Percentiles rank a stretch among this genome's conserved stretches.
These are phyloP conservation scores for Rhodophaea formosa DNA, from an alignment of 2,888 invertebrate genomes.

Conservation along the genomic window DNA sequence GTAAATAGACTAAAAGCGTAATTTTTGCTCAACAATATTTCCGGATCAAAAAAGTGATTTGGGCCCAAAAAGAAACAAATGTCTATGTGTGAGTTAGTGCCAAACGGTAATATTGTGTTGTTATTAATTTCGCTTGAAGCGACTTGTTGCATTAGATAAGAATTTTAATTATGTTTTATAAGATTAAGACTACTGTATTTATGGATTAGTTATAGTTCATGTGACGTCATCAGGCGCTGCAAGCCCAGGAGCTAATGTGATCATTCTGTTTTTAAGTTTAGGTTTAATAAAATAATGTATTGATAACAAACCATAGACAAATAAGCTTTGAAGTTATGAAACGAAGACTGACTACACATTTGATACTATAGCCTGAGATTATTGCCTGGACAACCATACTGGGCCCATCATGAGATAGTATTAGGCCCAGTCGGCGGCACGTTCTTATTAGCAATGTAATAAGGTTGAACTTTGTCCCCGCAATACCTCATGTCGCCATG, in stretches of 20 bases:
- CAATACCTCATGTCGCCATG: not conserved
- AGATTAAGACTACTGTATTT: conserved; percentile 54
- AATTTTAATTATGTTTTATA: conserved; percentile 36
- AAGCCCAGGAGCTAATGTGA: conserved; percentile 65
- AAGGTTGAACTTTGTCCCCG: no score
- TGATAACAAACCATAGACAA: conserved; percentile 18
- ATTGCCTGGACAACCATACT: not conserved
- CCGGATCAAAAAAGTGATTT: not conserved
- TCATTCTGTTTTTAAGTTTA: conserved; percentile 51
- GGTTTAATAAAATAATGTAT: conserved; percentile 30
- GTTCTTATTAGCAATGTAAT: no score
- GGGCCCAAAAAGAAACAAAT: not conserved
- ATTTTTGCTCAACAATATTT: conserved; percentile 5
- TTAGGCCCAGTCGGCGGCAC: no score
- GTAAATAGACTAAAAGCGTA: conserved; percentile 37
- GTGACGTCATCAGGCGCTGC: conserved; percentile 52
- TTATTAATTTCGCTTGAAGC: conserved; percentile 62
- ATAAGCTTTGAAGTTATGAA: not conserved
- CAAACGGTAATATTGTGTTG: conserved; percentile 60
- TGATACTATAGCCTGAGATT: not conserved
- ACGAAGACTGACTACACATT: not conserved
- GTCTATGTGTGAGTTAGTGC: conserved; percentile 54
- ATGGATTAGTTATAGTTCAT: conserved; percentile 49
- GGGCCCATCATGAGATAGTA: no score
- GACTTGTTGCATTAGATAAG: conserved; percentile 56